phyloP scores from a whole-genome alignment of 37 sponge, comb jelly and placozoan genomes.

The Hormiphora californensis region DNA sequence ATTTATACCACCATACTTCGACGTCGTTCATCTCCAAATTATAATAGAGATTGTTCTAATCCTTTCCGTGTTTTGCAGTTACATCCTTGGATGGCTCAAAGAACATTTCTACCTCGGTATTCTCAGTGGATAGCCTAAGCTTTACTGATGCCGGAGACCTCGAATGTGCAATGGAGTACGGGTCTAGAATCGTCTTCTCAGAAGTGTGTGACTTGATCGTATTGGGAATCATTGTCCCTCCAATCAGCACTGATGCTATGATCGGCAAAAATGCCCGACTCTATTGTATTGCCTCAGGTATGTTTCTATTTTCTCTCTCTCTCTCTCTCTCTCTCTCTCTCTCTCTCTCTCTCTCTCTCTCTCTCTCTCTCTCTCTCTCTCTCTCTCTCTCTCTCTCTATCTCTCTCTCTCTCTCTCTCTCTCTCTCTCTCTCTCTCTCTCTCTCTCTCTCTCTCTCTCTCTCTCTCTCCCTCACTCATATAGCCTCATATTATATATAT shows the following conservation, averaged over 20 bases:
- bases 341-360: background rate
- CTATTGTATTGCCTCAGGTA: slow-evolving; percentile 28
- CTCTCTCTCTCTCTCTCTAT: too few relatives aligned
- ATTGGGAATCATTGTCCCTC: slow-evolving; percentile 13
- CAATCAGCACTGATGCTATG: background rate
- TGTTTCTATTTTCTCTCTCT: background rate
- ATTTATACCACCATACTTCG: too few relatives aligned
- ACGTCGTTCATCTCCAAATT: too few relatives aligned
- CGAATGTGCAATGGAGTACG: background rate
- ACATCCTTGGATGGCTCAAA: too few relatives aligned
- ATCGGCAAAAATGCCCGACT: slow-evolving; percentile 2
- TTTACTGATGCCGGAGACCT: background rate
- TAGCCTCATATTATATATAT: too few relatives aligned
- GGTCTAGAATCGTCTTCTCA: background rate
- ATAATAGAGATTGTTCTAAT: too few relatives aligned
- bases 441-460: background rate
- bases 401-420: background rate
- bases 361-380: background rate
- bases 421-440: background rate
- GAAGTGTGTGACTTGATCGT: background rate
- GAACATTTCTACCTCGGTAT: slow-evolving; percentile 7
- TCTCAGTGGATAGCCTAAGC: background rate
- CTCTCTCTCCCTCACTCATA: too few relatives aligned
- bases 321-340: background rate
- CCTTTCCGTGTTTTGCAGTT: too few relatives aligned